A percentile compares a stretch with the other conserved stretches of the same genome.
Conservation (phyloP, 2,797 vertebrate species). For the Myioborus melanocephalus region DNA sequence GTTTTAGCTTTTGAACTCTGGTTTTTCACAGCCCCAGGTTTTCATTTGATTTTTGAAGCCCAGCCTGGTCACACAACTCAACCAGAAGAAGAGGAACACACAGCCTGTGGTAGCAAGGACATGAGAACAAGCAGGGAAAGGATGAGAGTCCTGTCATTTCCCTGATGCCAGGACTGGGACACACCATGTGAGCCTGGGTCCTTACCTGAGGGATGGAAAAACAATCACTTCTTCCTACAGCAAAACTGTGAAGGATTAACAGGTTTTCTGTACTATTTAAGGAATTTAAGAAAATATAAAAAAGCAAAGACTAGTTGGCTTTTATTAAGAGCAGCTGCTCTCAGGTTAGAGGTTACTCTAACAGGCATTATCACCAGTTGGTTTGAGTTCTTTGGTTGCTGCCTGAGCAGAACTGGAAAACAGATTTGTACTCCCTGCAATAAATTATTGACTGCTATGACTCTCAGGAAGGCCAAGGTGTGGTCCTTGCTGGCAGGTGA, state of each 20-base stretch:
- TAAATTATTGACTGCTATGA: conserved; percentile 44
- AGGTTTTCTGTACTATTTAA: not conserved
- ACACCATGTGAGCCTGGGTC: accelerated
- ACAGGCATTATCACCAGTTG: not conserved
- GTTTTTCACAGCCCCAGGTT: not conserved
- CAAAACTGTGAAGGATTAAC: not conserved
- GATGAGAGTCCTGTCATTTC: not conserved
- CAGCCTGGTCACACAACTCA: not conserved
- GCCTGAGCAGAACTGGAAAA: not conserved
- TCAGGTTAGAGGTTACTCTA: not conserved
- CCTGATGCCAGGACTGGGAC: not conserved
- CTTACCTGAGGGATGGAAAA: not conserved
- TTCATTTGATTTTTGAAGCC: not conserved
- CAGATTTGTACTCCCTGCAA: conserved; percentile 10
- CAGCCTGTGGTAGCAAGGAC: not conserved
- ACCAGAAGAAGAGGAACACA: not conserved
- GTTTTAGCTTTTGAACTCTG: not conserved
- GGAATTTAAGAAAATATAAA: not conserved
- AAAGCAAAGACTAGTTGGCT: not conserved
- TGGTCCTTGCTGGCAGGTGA: conserved; percentile 61
- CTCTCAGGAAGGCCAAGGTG: conserved; percentile 52
- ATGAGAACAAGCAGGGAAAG: not conserved
- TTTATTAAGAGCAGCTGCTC: not conserved
- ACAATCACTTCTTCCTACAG: not conserved
- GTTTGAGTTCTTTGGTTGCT: not conserved